These are phyloP conservation scores for Yponomeuta malinellus DNA, from an alignment of 2,888 invertebrate genomes.

Conservation along the genomic window DNA sequence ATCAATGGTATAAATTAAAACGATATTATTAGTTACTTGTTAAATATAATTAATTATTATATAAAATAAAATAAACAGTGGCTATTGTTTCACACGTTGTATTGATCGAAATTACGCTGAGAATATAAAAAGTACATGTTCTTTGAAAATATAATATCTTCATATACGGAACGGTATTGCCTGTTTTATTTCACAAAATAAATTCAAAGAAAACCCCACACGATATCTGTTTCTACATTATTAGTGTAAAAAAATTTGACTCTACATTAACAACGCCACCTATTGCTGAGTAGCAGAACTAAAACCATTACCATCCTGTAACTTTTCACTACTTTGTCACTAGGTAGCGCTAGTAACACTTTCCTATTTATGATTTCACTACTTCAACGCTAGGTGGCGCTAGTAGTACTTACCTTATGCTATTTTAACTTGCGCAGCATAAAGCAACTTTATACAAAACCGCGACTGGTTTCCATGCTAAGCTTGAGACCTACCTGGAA, in stretches of 20 bases:
- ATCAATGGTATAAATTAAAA: slow-evolving; percentile 42
- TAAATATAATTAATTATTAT: slow-evolving; percentile 44
- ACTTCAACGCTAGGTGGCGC: neutral
- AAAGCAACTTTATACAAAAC: too few species aligned
- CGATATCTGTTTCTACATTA: neutral
- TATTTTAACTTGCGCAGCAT: too few species aligned
- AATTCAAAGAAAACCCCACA: neutral
- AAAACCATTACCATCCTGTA: neutral
- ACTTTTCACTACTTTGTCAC: neutral
- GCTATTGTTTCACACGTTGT: slow-evolving; percentile 69
- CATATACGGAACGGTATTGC: slow-evolving; percentile 49
- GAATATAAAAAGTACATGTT: slow-evolving; percentile 64
- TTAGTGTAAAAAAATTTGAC: neutral
- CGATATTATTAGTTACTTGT: slow-evolving; percentile 68
- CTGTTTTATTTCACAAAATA: slow-evolving; percentile 26
- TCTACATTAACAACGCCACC: slow-evolving; percentile 25
- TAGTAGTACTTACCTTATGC: neutral
- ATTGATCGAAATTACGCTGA: slow-evolving; percentile 69
- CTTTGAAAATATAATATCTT: slow-evolving; percentile 75
- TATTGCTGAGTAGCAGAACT: slow-evolving; percentile 23
- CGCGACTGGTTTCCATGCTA: too few species aligned
- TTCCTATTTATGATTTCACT: neutral
- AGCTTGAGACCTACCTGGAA: too few species aligned
- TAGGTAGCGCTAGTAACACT: slow-evolving; percentile 1
- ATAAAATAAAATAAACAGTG: slow-evolving; percentile 53